Evolutionary conservation across 2,888 invertebrate genomes (phyloP).

Genomic region (Rhingia campestris): DNA sequence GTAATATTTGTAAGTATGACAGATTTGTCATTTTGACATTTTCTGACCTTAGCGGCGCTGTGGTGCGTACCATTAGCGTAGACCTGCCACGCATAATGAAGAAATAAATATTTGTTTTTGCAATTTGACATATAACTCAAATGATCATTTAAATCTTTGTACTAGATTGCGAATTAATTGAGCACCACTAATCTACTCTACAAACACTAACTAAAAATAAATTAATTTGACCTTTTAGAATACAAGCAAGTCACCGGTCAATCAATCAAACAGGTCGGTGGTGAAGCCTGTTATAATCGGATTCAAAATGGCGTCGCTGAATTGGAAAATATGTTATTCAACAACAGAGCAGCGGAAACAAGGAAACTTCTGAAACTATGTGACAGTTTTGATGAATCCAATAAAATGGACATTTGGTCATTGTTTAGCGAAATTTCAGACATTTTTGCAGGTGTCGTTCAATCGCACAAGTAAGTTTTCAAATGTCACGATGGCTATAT

Average conservation of each 20-base stretch:
- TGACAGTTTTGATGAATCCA: constrained; percentile 78
- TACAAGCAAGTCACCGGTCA: constrained; percentile 81
- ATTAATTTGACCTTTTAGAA: constrained; percentile 75
- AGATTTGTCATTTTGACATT: no score
- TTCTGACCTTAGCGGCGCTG: no score
- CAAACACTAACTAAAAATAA: no score
- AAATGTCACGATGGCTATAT: no score
- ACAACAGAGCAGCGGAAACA: constrained; percentile 77
- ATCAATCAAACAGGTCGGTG: constrained; percentile 79
- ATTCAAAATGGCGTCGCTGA: constrained; percentile 79
- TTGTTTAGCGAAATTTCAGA: constrained; percentile 80
- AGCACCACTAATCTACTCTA: no score
- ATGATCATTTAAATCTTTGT: no score
- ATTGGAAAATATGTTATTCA: constrained; percentile 78
- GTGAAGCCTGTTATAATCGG: constrained; percentile 79
- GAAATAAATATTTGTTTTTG: no score
- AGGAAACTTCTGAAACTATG: constrained; percentile 79
- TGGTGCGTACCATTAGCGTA: no score
- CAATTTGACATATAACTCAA: no score
- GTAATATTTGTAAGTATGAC: no score
- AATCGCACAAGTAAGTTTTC: constrained; percentile 78
- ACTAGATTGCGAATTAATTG: no score
- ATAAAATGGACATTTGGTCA: constrained; percentile 79
- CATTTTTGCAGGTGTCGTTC: constrained; percentile 80
- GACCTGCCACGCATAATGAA: no score